Percentiles rank a stretch among this genome's conserved stretches.
phyloP scores from a whole-genome alignment of 2,797 vertebrate genomes.

The Morus bassanus region DNA sequence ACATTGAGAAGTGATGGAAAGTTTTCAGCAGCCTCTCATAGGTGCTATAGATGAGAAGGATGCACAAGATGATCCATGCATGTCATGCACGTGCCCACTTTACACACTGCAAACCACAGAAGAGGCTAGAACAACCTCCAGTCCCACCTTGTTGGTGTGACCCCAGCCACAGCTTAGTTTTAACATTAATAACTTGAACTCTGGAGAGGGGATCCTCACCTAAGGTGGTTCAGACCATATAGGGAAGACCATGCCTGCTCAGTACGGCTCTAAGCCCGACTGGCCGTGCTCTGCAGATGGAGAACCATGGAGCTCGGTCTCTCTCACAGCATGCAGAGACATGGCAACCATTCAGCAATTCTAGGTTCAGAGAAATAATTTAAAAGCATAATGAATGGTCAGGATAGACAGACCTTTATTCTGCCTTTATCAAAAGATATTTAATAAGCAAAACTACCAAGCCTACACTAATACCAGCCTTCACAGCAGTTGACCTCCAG shows the following conservation, averaged over 20 bases:
- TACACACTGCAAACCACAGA: neutral
- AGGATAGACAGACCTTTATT: neutral
- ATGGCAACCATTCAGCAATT: neutral
- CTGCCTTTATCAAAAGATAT: neutral
- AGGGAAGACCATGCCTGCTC: accelerated
- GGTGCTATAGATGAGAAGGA: neutral
- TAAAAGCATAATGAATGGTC: neutral
- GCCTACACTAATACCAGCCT: neutral
- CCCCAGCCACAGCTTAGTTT: neutral
- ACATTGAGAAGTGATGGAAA: neutral
- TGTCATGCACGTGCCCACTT: neutral
- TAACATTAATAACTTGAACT: neutral
- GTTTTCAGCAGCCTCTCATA: neutral
- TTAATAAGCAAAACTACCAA: neutral
- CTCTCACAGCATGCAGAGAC: neutral
- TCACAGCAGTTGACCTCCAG: neutral
- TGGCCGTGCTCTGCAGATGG: neutral
- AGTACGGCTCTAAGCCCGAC: neutral
- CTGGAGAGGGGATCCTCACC: neutral
- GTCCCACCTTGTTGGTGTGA: neutral
- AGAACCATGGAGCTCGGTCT: neutral
- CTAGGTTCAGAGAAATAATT: neutral
- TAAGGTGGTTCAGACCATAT: neutral
- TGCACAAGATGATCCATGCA: neutral
- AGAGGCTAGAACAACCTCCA: neutral